Conservation (phyloP, 2,113 vertebrate species). For the Zosterops borbonicus region DNA sequence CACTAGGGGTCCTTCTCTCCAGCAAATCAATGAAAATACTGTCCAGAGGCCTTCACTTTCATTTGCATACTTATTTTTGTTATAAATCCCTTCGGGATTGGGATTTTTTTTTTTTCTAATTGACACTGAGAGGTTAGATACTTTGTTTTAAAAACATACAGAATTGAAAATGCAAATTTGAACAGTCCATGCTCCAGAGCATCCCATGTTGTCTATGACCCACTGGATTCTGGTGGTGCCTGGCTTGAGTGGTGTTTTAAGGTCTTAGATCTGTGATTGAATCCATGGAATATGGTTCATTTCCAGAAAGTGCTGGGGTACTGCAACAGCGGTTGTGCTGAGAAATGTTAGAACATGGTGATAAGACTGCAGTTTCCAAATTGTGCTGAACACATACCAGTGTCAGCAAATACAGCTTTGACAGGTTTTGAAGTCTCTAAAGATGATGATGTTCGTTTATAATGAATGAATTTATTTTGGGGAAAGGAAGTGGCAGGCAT, state of each 20-base stretch:
- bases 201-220: neutral
- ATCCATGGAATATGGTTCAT: neutral
- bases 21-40: slow-evolving; percentile 43
- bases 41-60: slow-evolving; percentile 35
- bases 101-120: neutral
- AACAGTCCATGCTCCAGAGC: neutral
- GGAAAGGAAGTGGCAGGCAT: neutral
- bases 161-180: neutral
- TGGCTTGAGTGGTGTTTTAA: neutral
- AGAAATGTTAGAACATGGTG: neutral
- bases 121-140: neutral
- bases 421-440: slow-evolving; percentile 3
- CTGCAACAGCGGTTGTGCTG: neutral
- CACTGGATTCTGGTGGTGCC: neutral
- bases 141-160: neutral
- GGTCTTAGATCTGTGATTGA: neutral
- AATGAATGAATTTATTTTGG: slow-evolving; percentile 29
- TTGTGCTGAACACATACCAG: neutral
- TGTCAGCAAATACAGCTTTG: neutral
- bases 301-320: neutral
- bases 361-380: neutral
- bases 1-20: slow-evolving; percentile 65
- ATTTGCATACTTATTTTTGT: slow-evolving; percentile 57
- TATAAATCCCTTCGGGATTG: neutral
- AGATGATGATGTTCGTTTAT: neutral